Percentiles rank a stretch among this genome's conserved stretches.
phyloP scores from a whole-genome alignment of 2,888 invertebrate genomes.

The Cephonodes hylas region DNA sequence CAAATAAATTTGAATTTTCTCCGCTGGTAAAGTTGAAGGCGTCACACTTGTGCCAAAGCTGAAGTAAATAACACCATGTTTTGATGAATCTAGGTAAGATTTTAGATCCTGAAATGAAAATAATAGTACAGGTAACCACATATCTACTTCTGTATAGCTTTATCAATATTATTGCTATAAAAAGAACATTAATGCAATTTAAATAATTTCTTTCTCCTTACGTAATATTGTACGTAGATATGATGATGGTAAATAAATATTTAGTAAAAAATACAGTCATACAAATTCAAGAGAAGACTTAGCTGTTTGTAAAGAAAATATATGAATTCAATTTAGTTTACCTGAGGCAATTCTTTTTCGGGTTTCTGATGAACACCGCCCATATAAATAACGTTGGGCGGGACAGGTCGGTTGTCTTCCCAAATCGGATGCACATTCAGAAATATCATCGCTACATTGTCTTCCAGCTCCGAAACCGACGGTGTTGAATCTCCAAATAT shows the following conservation, averaged over 20 bases:
- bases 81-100: conserved; percentile 52
- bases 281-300: too few relatives aligned
- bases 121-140: neutral
- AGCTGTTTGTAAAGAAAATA: neutral
- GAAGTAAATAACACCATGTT: conserved; percentile 65
- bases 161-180: too few relatives aligned
- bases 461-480: conserved; percentile 28
- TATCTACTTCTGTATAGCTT: neutral
- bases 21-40: conserved; percentile 45
- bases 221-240: too few relatives aligned
- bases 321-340: conserved; percentile 12
- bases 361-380: conserved; percentile 59
- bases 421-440: conserved; percentile 58
- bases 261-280: too few relatives aligned
- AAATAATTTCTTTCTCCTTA: too few relatives aligned
- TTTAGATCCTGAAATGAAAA: conserved; percentile 51
- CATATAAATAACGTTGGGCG: conserved; percentile 57
- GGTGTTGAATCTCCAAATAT: conserved; percentile 29
- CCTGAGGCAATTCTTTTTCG: conserved; percentile 50
- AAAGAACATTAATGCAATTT: too few relatives aligned
- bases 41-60: conserved; percentile 67
- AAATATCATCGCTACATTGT: conserved; percentile 49
- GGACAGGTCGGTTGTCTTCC: conserved; percentile 50
- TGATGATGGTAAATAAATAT: too few relatives aligned
- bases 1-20: conserved; percentile 44